Percentiles rank a stretch among this genome's conserved stretches.
These are phyloP conservation scores for Calameuta idolon DNA, from an alignment of 2,888 invertebrate species.

Conservation along the genomic window DNA sequence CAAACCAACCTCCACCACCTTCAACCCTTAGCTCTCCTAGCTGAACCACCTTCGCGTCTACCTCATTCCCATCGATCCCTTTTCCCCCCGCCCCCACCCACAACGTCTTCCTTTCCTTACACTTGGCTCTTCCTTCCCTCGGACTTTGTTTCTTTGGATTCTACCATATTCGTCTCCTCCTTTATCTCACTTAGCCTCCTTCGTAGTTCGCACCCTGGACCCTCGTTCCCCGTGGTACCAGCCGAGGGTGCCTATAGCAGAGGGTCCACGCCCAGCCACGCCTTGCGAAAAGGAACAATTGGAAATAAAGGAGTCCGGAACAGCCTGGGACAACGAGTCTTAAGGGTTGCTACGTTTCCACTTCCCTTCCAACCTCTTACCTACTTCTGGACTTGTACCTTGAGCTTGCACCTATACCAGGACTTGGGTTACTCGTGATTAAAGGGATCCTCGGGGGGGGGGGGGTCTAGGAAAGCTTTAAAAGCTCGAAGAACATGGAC, in stretches of 20 bases:
- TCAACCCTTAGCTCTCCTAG: not conserved
- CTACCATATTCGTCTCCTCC: slow-evolving; percentile 38
- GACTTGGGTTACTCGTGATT: not conserved
- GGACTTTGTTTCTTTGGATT: slow-evolving; percentile 47
- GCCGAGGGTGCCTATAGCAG: not conserved
- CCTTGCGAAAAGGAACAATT: not conserved
- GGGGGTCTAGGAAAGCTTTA: not conserved
- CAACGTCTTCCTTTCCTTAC: not conserved
- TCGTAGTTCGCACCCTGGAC: slow-evolving; percentile 1
- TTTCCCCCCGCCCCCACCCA: not conserved
- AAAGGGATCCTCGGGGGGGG: not conserved
- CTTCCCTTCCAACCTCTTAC: not conserved
- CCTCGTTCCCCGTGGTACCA: not conserved
- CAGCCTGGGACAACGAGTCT: slow-evolving; percentile 7
- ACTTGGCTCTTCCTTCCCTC: slow-evolving; percentile 13
- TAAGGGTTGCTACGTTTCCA: not conserved
- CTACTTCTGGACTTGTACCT: not conserved
- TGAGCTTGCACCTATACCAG: not conserved
- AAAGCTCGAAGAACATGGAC: not conserved
- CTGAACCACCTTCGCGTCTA: not conserved
- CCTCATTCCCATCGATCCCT: not conserved
- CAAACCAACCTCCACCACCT: slow-evolving; percentile 26
- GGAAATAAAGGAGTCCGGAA: slow-evolving; percentile 1
- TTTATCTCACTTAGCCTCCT: slow-evolving; percentile 42
- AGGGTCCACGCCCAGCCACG: slow-evolving; percentile 8